A percentile compares a stretch with the other conserved stretches of the same genome.
phyloP scores from a whole-genome alignment of 2,797 vertebrate species.

The Myotis planiceps region DNA sequence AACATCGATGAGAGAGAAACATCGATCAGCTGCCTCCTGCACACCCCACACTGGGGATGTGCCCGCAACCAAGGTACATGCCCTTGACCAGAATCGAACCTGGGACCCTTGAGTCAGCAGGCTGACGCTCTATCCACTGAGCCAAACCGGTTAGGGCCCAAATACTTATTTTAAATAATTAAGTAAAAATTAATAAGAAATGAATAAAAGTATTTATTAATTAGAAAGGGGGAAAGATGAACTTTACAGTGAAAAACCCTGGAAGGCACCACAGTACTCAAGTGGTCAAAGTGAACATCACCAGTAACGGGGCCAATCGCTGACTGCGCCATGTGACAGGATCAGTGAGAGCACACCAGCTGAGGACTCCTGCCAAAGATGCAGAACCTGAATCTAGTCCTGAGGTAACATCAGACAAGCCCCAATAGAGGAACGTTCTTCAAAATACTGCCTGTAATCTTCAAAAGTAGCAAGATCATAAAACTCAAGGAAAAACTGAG shows the following conservation, averaged over 20 bases:
- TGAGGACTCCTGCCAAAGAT: background rate
- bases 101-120: no score
- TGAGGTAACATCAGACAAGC: background rate
- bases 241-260: background rate
- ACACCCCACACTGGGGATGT: no score
- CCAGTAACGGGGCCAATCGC: background rate
- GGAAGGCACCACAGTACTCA: background rate
- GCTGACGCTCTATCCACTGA: no score
- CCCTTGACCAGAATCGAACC: no score
- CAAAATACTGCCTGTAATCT: background rate
- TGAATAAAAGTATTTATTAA: background rate
- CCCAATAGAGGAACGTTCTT: background rate
- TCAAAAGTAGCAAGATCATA: background rate
- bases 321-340: rapidly evolving
- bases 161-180: background rate
- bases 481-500: background rate
- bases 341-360: background rate
- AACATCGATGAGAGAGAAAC: no score
- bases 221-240: background rate
- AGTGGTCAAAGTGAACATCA: background rate
- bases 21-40: no score
- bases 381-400: background rate
- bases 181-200: background rate
- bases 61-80: no score
- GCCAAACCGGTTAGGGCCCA: no score